phyloP scores from a whole-genome alignment of 2,113 vertebrate genomes.

The Neoarius graeffei region DNA sequence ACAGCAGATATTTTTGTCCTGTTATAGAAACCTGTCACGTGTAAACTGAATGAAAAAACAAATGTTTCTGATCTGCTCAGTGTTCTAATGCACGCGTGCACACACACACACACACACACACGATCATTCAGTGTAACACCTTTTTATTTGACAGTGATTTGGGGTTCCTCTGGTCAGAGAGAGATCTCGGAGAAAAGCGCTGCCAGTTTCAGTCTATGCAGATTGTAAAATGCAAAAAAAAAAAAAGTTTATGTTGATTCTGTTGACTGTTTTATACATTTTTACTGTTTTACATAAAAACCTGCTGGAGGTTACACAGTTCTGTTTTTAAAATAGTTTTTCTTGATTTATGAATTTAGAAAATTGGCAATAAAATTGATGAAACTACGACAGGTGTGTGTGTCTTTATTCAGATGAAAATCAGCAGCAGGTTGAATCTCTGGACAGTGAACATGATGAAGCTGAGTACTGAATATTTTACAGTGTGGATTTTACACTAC shows the following conservation, averaged over 20 bases:
- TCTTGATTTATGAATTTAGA: not conserved
- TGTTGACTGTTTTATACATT: constrained; percentile 26
- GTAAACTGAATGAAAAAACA: not conserved
- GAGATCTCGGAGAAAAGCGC: not conserved
- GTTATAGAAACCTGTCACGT: not conserved
- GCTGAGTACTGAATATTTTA: too few species aligned
- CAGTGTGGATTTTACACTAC: not conserved
- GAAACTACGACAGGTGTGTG: not conserved
- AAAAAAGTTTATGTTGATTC: constrained; percentile 2
- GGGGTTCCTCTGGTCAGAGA: not conserved
- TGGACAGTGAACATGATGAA: too few species aligned
- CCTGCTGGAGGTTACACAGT: not conserved
- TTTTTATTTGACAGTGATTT: not conserved
- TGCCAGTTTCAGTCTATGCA: constrained; percentile 42
- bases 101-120: not conserved
- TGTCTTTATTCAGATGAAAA: not conserved
- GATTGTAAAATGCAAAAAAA: constrained; percentile 17
- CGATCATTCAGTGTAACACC: not conserved
- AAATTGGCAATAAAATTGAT: constrained; percentile 43
- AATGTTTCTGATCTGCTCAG: not conserved
- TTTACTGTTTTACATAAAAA: constrained; percentile 32
- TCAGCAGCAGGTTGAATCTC: too few species aligned
- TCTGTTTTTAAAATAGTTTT: constrained; percentile 10
- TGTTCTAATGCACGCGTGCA: not conserved
- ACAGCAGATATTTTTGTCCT: not conserved